Evolutionary conservation across 2,888 invertebrate species (phyloP).

Genomic region (Hirudinaria manillensis): DNA sequence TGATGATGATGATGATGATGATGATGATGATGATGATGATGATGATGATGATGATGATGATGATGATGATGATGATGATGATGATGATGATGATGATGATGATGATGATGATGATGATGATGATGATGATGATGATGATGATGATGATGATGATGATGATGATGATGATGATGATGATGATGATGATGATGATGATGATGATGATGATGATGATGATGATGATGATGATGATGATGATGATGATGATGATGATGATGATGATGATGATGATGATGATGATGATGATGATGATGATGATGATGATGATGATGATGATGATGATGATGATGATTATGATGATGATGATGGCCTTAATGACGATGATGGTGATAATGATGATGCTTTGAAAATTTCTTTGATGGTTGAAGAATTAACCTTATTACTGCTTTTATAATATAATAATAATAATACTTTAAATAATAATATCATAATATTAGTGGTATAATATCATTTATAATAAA

Average conservation of each 20-base stretch:
- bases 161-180: constrained; percentile 9
- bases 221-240: constrained; percentile 22
- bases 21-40: constrained; percentile 8
- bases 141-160: constrained; percentile 16
- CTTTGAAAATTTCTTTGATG: too few species aligned
- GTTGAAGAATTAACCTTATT: too few species aligned
- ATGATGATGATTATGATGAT: constrained; percentile 20
- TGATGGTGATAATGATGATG: constrained; percentile 6
- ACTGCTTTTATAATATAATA: too few species aligned
- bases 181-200: constrained; percentile 12
- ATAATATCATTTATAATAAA: too few species aligned
- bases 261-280: constrained; percentile 12
- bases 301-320: constrained; percentile 16
- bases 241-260: constrained; percentile 13
- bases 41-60: constrained; percentile 12
- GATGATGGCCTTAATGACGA: constrained; percentile 4
- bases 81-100: constrained; percentile 23
- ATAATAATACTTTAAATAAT: too few species aligned
- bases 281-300: constrained; percentile 23
- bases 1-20: constrained; percentile 19
- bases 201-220: constrained; percentile 17
- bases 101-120: constrained; percentile 16
- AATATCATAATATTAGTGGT: too few species aligned
- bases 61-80: constrained; percentile 13
- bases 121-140: constrained; percentile 21